Conservation (phyloP, 35 echinoderm and acorn worm genomes). For the Anneissia japonica region DNA sequence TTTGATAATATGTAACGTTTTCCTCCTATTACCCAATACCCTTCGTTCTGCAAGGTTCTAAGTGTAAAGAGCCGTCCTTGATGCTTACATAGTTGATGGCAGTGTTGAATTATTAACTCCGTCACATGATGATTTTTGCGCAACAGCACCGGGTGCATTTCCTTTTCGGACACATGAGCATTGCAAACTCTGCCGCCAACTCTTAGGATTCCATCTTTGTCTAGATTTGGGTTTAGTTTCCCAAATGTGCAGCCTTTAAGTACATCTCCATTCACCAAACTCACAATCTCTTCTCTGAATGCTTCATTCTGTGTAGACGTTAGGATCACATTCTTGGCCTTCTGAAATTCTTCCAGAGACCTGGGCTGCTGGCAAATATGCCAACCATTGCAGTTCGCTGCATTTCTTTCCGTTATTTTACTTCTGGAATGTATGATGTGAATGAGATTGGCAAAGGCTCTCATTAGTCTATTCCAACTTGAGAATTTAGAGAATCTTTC, state of each 20-base stretch:
- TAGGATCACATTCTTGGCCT: neutral
- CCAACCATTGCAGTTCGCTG: neutral
- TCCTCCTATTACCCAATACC: conserved; percentile 39
- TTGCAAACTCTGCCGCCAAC: conserved; percentile 40
- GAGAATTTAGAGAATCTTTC: conserved; percentile 36
- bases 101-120: conserved; percentile 20
- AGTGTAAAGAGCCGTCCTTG: conserved; percentile 39
- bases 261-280: conserved; percentile 7
- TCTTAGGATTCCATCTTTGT: conserved; percentile 8
- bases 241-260: conserved; percentile 3
- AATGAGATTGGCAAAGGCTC: conserved; percentile 28
- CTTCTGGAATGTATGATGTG: conserved; percentile 16
- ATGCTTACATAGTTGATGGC: conserved; percentile 15
- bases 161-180: conserved; percentile 9
- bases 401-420: neutral
- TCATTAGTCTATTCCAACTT: conserved; percentile 30
- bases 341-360: neutral
- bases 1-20: too few species aligned
- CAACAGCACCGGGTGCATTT: conserved; percentile 14
- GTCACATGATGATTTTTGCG: conserved; percentile 37
- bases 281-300: neutral
- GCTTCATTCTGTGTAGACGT: conserved; percentile 10
- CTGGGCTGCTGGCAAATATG: neutral
- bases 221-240: conserved; percentile 30
- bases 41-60: conserved; percentile 24